A percentile compares a stretch with the other conserved stretches of the same genome.
These are phyloP conservation scores for Dendrolimus kikuchii DNA, from an alignment of 1,140 invertebrate species.

Conservation along the genomic window DNA sequence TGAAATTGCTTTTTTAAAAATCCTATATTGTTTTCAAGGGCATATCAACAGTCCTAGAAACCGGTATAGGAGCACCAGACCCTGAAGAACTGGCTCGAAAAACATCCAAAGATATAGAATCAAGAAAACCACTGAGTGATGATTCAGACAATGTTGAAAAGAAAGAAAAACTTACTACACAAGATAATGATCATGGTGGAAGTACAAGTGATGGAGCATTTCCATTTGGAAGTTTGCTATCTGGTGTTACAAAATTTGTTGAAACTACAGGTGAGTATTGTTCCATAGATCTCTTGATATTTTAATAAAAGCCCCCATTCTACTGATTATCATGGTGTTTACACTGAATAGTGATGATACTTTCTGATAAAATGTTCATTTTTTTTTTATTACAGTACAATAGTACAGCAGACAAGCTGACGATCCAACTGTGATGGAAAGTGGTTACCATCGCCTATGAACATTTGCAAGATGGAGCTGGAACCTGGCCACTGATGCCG, in stretches of 20 bases:
- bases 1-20: background rate
- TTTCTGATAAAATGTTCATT: too few relatives aligned
- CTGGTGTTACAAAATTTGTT: slow-evolving; percentile 81
- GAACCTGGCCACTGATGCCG: too few relatives aligned
- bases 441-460: too few relatives aligned
- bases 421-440: too few relatives aligned
- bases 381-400: too few relatives aligned
- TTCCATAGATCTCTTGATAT: background rate
- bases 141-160: slow-evolving; percentile 9
- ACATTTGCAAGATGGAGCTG: too few relatives aligned
- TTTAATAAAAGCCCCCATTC: too few relatives aligned
- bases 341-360: too few relatives aligned
- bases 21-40: slow-evolving; percentile 41
- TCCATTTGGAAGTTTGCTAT: slow-evolving; percentile 77
- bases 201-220: slow-evolving; percentile 49
- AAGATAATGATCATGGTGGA: slow-evolving; percentile 10
- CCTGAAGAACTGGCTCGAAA: slow-evolving; percentile 80
- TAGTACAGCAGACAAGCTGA: too few relatives aligned
- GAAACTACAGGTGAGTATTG: slow-evolving; percentile 73
- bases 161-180: slow-evolving; percentile 6
- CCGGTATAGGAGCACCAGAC: slow-evolving; percentile 82
- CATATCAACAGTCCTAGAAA: slow-evolving; percentile 80
- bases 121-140: slow-evolving; percentile 7
- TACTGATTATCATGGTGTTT: too few relatives aligned
- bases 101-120: slow-evolving; percentile 27